phyloP scores from a whole-genome alignment of 2,888 invertebrate genomes.

The Crepidodera aurea region DNA sequence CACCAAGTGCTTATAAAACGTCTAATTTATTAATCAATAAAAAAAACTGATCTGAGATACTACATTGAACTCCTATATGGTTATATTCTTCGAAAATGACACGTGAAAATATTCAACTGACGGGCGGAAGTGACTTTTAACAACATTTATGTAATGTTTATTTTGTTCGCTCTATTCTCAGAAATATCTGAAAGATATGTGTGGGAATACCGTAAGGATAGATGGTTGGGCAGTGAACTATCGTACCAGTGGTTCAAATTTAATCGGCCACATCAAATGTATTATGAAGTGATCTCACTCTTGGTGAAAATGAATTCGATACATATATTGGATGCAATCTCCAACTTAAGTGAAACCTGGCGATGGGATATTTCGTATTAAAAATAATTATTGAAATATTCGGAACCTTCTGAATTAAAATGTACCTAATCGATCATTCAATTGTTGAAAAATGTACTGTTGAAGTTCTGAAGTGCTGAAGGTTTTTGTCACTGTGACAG shows the following conservation, averaged over 20 bases:
- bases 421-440: no score
- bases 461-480: no score
- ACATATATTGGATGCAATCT: no score
- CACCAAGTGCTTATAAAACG: no score
- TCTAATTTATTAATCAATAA: no score
- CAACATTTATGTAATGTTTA: conserved; percentile 33
- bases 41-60: not conserved
- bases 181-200: conserved; percentile 44
- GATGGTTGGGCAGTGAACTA: conserved; percentile 26
- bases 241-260: conserved; percentile 27
- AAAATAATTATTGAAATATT: no score
- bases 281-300: not conserved
- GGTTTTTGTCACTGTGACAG: no score
- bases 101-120: conserved; percentile 26
- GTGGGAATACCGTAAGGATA: conserved; percentile 48
- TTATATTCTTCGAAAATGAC: conserved; percentile 21
- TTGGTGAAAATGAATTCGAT: not conserved
- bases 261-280: not conserved
- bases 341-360: no score
- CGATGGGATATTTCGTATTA: no score
- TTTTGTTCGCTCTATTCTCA: conserved; percentile 43
- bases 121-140: conserved; percentile 34
- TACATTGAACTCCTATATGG: not conserved
- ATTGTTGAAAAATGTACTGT: no score
- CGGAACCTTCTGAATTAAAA: no score